A percentile compares a stretch with the other conserved stretches of the same genome.
These are phyloP conservation scores for Chlorodrepanis virens DNA, from an alignment of 2,113 vertebrate species.

Conservation along the genomic window DNA sequence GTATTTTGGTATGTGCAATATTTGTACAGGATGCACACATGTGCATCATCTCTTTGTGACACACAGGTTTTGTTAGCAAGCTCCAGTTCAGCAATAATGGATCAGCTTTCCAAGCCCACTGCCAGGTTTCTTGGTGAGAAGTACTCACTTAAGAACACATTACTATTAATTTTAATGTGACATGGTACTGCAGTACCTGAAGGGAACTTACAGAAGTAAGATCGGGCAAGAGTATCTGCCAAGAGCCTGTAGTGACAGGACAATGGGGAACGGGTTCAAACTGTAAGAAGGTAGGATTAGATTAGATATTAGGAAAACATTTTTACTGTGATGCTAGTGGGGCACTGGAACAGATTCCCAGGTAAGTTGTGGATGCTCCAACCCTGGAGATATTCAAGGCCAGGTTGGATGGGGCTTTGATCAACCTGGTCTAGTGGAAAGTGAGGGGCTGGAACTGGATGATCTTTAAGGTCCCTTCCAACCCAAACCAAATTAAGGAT, in stretches of 20 bases:
- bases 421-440: not conserved
- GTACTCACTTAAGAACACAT: not conserved
- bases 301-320: rapidly evolving
- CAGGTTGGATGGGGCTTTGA: not conserved
- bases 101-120: not conserved
- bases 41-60: rapidly evolving
- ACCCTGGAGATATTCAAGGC: not conserved
- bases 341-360: not conserved
- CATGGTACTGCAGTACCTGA: not conserved
- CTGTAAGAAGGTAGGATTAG: not conserved
- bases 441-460: not conserved
- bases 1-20: rapidly evolving
- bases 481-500: too few relatives aligned
- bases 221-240: not conserved
- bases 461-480: not conserved
- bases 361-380: rapidly evolving
- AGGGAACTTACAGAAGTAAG: not conserved
- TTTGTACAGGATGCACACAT: too few relatives aligned
- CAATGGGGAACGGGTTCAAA: not conserved
- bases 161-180: not conserved
- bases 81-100: not conserved
- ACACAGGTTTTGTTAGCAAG: not conserved
- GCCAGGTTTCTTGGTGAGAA: not conserved
- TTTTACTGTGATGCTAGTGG: too few relatives aligned
- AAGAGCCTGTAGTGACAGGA: not conserved